Evolutionary conservation across 2,888 invertebrate species (phyloP).

Genomic region (Papilio demoleus): DNA sequence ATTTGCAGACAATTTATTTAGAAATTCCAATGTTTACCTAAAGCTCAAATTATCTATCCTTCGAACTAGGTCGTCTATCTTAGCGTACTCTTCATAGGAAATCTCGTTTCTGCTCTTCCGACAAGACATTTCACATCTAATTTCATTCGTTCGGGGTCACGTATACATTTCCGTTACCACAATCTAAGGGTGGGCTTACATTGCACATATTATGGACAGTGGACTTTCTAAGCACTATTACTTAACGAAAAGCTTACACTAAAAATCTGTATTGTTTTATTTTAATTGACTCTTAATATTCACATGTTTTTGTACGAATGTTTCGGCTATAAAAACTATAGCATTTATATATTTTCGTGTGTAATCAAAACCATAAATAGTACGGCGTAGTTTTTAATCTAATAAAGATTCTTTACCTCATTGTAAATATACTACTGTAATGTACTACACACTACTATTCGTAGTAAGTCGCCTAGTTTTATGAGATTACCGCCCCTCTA

Average conservation of each 20-base stretch:
- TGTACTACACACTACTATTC: neutral
- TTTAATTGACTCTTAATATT: too few species aligned
- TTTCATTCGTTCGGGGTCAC: conserved; percentile 9
- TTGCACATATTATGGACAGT: too few species aligned
- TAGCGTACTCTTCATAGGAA: neutral
- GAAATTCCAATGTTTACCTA: too few species aligned
- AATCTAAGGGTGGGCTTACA: conserved; percentile 22
- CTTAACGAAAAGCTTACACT: too few species aligned
- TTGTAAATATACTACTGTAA: too few species aligned
- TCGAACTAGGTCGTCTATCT: conserved; percentile 9
- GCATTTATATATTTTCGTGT: too few species aligned
- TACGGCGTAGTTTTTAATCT: neutral
- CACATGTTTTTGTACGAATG: neutral
- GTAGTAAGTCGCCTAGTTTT: neutral
- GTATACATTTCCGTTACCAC: conserved; percentile 1
- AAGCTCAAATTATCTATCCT: too few species aligned
- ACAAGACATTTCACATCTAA: conserved; percentile 5
- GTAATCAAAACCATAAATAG: neutral
- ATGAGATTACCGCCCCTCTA: neutral
- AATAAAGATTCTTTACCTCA: too few species aligned
- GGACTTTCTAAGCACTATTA: too few species aligned
- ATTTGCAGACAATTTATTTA: too few species aligned
- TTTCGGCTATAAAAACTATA: neutral
- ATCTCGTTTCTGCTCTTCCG: conserved; percentile 12
- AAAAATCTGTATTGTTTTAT: too few species aligned